phyloP scores from a whole-genome alignment of 2,888 invertebrate species.

The Nomada ruficornis region DNA sequence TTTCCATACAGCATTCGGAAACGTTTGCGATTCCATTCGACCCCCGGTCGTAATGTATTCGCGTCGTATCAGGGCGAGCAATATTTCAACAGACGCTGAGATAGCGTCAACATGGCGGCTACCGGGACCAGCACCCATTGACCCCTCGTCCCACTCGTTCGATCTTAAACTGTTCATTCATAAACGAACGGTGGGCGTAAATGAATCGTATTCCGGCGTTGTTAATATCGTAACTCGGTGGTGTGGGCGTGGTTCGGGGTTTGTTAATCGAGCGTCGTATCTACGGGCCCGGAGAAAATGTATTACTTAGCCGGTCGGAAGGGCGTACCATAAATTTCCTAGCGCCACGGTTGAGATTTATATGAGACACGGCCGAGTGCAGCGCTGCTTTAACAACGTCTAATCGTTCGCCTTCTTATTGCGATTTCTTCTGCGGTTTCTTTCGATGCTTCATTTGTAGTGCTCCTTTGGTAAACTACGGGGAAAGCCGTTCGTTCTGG shows the following conservation, averaged over 20 bases:
- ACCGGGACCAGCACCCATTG: slow-evolving; percentile 72
- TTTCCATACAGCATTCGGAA: not conserved
- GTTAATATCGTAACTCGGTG: slow-evolving; percentile 75
- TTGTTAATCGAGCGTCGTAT: slow-evolving; percentile 73
- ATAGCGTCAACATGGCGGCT: slow-evolving; percentile 75
- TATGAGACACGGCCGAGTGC: slow-evolving; percentile 58
- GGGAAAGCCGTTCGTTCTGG: slow-evolving; percentile 19
- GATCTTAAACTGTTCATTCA: slow-evolving; percentile 75
- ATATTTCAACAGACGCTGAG: slow-evolving; percentile 75
- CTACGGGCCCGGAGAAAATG: slow-evolving; percentile 69
- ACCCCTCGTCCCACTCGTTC: slow-evolving; percentile 72
- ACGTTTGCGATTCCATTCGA: not conserved
- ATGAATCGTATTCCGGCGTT: slow-evolving; percentile 76
- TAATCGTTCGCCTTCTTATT: slow-evolving; percentile 65
- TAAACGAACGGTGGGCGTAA: slow-evolving; percentile 74
- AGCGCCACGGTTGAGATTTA: slow-evolving; percentile 62
- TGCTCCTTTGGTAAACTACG: not conserved
- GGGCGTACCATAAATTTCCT: slow-evolving; percentile 68
- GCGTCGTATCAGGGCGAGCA: slow-evolving; percentile 63
- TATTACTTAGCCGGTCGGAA: slow-evolving; percentile 71
- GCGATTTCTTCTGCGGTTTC: slow-evolving; percentile 10
- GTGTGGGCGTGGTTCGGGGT: slow-evolving; percentile 69
- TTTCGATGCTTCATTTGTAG: slow-evolving; percentile 22
- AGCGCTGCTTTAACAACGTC: slow-evolving; percentile 59
- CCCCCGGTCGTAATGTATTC: slow-evolving; percentile 61